Percentiles rank a stretch among this genome's conserved stretches.
Evolutionary conservation across 2,797 vertebrate genomes (phyloP).

Genomic region (Poecile montanus): DNA sequence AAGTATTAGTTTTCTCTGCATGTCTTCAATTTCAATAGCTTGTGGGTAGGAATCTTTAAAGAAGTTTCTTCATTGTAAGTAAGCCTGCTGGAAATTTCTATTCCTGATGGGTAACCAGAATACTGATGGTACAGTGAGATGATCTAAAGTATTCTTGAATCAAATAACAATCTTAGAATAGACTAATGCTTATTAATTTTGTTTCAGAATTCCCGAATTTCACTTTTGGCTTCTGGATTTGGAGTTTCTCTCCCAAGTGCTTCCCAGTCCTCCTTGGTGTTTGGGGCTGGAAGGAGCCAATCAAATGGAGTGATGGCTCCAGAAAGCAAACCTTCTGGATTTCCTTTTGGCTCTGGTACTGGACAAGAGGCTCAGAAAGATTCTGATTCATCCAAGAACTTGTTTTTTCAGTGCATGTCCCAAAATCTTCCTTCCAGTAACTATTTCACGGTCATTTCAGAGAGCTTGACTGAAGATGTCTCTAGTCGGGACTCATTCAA

Average conservation of each 20-base stretch:
- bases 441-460: slow-evolving; percentile 92
- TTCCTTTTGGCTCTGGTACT: slow-evolving; percentile 83
- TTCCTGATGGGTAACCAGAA: background rate
- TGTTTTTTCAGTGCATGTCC: slow-evolving; percentile 99
- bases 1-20: background rate
- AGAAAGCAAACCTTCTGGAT: slow-evolving; percentile 88
- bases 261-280: slow-evolving; percentile 78
- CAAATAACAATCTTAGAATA: background rate
- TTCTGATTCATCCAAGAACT: slow-evolving; percentile 87
- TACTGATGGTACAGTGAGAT: background rate
- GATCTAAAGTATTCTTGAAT: background rate
- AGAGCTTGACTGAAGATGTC: slow-evolving; percentile 87
- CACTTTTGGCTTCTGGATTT: slow-evolving; percentile 80
- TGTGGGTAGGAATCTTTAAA: background rate
- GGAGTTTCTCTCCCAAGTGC: slow-evolving; percentile 80
- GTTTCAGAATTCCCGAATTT: slow-evolving; percentile 85
- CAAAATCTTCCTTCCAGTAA: slow-evolving; percentile 89
- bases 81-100: background rate
- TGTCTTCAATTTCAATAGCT: background rate
- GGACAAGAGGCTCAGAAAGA: slow-evolving; percentile 83
- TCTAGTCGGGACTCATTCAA: slow-evolving; percentile 86
- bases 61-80: background rate
- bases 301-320: slow-evolving; percentile 86
- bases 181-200: slow-evolving; percentile 21
- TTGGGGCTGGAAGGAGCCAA: slow-evolving; percentile 76